Conservation (phyloP, 1,140 invertebrate species). For the Zaprionus gabonicus region DNA sequence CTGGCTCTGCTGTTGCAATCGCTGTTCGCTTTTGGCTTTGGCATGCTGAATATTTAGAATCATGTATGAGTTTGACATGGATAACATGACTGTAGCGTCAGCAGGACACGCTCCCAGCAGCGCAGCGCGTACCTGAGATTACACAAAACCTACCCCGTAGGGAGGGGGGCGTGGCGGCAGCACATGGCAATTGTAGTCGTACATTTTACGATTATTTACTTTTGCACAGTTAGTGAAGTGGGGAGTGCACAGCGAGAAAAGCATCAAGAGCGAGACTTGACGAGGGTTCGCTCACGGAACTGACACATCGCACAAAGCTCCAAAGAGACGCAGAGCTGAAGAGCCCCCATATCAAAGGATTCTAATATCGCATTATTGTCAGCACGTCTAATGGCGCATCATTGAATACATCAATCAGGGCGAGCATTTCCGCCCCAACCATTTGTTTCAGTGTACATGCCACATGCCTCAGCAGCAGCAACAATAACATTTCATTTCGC, state of each 20-base stretch:
- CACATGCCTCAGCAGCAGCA: constrained; percentile 11
- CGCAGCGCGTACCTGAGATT: constrained; percentile 41
- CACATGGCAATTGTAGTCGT: constrained; percentile 49
- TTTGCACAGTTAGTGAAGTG: constrained; percentile 64
- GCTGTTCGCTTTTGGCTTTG: constrained; percentile 64
- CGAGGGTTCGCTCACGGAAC: constrained; percentile 26
- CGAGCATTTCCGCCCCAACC: background rate
- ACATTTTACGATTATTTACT: constrained; percentile 76
- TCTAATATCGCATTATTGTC: constrained; percentile 28
- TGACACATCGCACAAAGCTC: constrained; percentile 1
- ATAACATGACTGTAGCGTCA: constrained; percentile 60
- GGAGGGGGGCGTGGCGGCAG: background rate
- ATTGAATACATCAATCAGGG: constrained; percentile 43
- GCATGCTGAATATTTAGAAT: constrained; percentile 66
- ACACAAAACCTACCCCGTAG: constrained; percentile 30
- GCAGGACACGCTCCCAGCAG: constrained; percentile 33
- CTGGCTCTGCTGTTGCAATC: constrained; percentile 36
- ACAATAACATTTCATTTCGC: constrained; percentile 21
- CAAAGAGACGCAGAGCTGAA: background rate
- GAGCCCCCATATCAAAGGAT: constrained; percentile 19
- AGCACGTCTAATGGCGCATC: constrained; percentile 27
- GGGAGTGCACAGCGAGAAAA: constrained; percentile 53
- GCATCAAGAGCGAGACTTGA: constrained; percentile 21
- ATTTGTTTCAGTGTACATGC: constrained; percentile 43
- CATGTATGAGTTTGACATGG: constrained; percentile 80